Evolutionary conservation across 2,113 vertebrate genomes (phyloP).

Genomic region (Xiphorhynchus elegans): DNA sequence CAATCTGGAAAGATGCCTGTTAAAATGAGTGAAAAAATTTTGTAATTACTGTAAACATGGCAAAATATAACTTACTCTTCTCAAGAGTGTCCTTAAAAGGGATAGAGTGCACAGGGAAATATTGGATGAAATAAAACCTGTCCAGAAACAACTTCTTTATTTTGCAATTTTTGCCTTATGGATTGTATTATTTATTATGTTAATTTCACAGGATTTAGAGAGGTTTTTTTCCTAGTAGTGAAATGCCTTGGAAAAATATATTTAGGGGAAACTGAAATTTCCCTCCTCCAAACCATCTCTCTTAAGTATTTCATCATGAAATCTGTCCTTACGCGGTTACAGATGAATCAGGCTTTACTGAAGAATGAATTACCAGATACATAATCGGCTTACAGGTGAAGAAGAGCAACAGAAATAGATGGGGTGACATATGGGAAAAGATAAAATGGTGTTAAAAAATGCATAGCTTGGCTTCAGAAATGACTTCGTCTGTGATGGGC

Average conservation of each 20-base stretch:
- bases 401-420: constrained; percentile 49
- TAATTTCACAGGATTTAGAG: neutral
- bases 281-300: neutral
- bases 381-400: constrained; percentile 47
- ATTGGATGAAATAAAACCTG: neutral
- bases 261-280: neutral
- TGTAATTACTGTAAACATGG: neutral
- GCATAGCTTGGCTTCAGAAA: constrained; percentile 41
- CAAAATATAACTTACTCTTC: neutral
- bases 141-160: neutral
- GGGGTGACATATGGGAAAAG: constrained; percentile 50
- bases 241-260: neutral
- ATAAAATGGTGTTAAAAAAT: constrained; percentile 41
- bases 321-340: neutral
- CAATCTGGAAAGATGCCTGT: neutral
- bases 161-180: neutral
- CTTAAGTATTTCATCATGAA: neutral
- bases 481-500: neutral
- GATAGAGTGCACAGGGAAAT: neutral
- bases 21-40: neutral
- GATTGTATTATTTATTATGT: neutral
- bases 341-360: constrained; percentile 37
- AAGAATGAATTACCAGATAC: constrained; percentile 1
- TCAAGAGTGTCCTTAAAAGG: neutral
- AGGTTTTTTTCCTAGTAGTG: neutral